Evolutionary conservation across 2,797 vertebrate species (phyloP), one percentile per base, ranked within the genome.

Genomic region (Lophius americanus): DNA sequence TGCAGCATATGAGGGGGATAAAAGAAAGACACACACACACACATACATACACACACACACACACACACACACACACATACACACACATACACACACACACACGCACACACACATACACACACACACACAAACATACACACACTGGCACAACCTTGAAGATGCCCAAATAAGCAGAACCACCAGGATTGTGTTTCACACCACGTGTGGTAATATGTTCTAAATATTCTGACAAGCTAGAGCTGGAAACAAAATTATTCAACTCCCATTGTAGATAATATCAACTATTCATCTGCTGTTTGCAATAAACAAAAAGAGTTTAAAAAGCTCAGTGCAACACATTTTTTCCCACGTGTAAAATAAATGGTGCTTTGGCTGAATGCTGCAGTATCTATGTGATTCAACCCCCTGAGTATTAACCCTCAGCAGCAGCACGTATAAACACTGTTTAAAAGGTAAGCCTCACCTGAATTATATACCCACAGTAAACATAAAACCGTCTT

Each of bases 1-100:
- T 57, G 67, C 78, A 88, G 85, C 85, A 90, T 89, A 89, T 82
- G 88, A 83, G 76, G 69, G 58, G 79, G 73, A 81, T 74, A 77
- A 73, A 75, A 85, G 57, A 71, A 78, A 73, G 23, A 32, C 82
- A 83, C 81, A 75, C 72, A 55, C 76, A 70, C 79, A 68, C 67
- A 70, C 63, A 66, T 55, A 49, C 78, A 55, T 81, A 81, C 81
- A 12, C 39, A 50, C 66, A 55, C 69, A 67, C 44, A 64, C 44
- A 49, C 57, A 60, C 42, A 55, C 55, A 42, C 36, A 68, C 75
- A 70, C 52, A 9, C 57, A 53, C 36, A 23, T 7, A 23, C 23
- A 23, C 23, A 23, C 2, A 23, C 23, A 23, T 2, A 23, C 23
- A 23, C 2, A 23, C 23, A 23, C 1, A 23, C 23, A 23, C 23